Percentiles rank a stretch among this genome's conserved stretches.
These are phyloP conservation scores for Ernsta delagoae DNA, from an alignment of 2,888 invertebrate genomes.

Conservation along the genomic window DNA sequence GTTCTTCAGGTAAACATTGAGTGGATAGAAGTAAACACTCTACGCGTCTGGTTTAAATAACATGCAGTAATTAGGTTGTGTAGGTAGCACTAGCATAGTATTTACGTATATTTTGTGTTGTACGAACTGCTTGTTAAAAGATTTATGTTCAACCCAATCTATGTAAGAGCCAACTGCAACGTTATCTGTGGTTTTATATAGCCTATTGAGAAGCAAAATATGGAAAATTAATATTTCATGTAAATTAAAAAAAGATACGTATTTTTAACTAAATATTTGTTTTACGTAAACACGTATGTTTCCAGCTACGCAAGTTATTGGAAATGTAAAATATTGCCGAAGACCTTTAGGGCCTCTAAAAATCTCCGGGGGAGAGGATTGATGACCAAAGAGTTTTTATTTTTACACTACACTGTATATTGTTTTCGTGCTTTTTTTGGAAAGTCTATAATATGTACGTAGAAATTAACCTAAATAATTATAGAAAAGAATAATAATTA, in stretches of 20 bases:
- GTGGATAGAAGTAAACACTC: slow-evolving; percentile 15
- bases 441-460: too few relatives aligned
- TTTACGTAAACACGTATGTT: too few relatives aligned
- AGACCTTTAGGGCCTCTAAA: not conserved
- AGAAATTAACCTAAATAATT: too few relatives aligned
- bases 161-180: not conserved
- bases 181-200: not conserved
- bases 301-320: not conserved
- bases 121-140: slow-evolving; percentile 21
- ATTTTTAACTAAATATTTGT: too few relatives aligned
- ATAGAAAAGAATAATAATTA: too few relatives aligned
- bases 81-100: slow-evolving; percentile 37
- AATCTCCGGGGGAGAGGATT: not conserved
- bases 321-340: not conserved
- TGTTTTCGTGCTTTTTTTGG: not conserved
- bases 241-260: not conserved
- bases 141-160: slow-evolving; percentile 15
- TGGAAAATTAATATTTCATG: not conserved
- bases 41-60: slow-evolving; percentile 57
- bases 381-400: not conserved
- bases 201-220: not conserved
- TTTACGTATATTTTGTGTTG: slow-evolving; percentile 33
- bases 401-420: not conserved
- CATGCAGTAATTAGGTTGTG: slow-evolving; percentile 42
- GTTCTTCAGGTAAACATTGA: slow-evolving; percentile 16